Percentiles rank a stretch among this genome's conserved stretches.
Evolutionary conservation across 2,888 invertebrate genomes (phyloP).

Genomic region (Brachynemurus nebulosus): DNA sequence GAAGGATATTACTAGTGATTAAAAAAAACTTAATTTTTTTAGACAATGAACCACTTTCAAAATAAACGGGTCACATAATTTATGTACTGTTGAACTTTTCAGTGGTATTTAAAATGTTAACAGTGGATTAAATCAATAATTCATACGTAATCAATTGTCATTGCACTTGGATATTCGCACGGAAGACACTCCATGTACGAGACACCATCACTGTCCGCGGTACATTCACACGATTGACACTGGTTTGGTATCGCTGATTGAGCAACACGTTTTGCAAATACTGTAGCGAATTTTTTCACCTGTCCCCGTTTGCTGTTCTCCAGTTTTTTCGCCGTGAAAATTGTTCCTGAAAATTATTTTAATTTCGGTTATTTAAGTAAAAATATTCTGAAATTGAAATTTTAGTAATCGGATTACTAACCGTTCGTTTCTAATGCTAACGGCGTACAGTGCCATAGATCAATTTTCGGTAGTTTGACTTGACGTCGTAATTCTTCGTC

Average conservation of each 20-base stretch:
- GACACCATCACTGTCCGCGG: slow-evolving; percentile 48
- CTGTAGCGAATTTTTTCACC: slow-evolving; percentile 46
- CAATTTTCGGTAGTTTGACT: slow-evolving; percentile 59
- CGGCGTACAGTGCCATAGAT: slow-evolving; percentile 64
- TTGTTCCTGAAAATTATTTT: slow-evolving; percentile 32
- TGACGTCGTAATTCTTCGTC: slow-evolving; percentile 58
- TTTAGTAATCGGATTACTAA: slow-evolving; percentile 26
- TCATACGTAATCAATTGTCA: slow-evolving; percentile 36
- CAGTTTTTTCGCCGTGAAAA: slow-evolving; percentile 47
- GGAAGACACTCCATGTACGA: slow-evolving; percentile 52
- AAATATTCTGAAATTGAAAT: neutral
- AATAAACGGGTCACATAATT: too few relatives aligned
- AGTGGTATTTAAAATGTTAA: neutral
- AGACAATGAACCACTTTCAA: too few relatives aligned
- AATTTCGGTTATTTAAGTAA: neutral
- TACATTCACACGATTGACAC: slow-evolving; percentile 57
- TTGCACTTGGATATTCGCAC: slow-evolving; percentile 37
- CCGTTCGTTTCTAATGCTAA: slow-evolving; percentile 77
- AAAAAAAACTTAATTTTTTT: too few relatives aligned
- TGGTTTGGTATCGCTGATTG: slow-evolving; percentile 41
- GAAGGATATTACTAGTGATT: too few relatives aligned
- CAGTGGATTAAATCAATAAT: slow-evolving; percentile 13
- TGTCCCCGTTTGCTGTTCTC: slow-evolving; percentile 39
- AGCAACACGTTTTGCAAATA: slow-evolving; percentile 52
- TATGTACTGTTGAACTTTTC: too few relatives aligned